Percentiles rank a stretch among this genome's conserved stretches.
Conservation (phyloP, 2,888 invertebrate genomes). For the Plagiodera versicolora region DNA sequence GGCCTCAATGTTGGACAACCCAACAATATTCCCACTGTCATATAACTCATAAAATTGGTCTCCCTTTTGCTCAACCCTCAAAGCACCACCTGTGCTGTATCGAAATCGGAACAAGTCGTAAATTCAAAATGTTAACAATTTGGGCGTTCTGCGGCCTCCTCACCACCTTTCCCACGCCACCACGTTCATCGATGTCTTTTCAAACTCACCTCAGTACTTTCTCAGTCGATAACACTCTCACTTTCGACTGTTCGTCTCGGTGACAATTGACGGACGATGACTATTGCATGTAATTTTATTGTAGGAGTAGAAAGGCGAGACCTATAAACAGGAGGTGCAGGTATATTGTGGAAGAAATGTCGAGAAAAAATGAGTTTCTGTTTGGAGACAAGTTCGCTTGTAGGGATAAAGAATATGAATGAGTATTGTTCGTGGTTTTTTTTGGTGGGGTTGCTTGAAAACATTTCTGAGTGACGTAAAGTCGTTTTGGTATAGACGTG, state of each 20-base stretch:
- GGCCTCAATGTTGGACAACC: too few species aligned
- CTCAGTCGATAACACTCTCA: neutral
- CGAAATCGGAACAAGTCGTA: slow-evolving; percentile 19
- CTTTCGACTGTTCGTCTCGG: neutral
- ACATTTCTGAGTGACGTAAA: too few species aligned
- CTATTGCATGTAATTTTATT: slow-evolving; percentile 22
- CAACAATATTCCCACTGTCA: neutral
- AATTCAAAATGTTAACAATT: slow-evolving; percentile 11
- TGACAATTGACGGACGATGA: slow-evolving; percentile 13
- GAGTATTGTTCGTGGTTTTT: too few species aligned
- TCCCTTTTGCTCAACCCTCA: neutral
- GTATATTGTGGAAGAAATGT: neutral
- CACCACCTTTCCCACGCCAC: slow-evolving; percentile 20
- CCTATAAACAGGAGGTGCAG: slow-evolving; percentile 15
- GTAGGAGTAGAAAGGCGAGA: slow-evolving; percentile 6
- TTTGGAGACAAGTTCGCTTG: neutral
- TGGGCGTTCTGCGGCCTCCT: slow-evolving; percentile 9
- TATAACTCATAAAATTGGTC: neutral
- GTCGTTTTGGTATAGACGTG: too few species aligned
- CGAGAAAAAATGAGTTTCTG: neutral
- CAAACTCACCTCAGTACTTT: neutral
- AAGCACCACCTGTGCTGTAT: slow-evolving; percentile 15
- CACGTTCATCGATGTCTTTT: neutral
- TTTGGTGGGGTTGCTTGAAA: too few species aligned
- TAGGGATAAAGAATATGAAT: too few species aligned